Percentiles rank a stretch among this genome's conserved stretches.
Evolutionary conservation across 2,888 invertebrate genomes (phyloP).

Genomic region (Drosophila nigricruria): DNA sequence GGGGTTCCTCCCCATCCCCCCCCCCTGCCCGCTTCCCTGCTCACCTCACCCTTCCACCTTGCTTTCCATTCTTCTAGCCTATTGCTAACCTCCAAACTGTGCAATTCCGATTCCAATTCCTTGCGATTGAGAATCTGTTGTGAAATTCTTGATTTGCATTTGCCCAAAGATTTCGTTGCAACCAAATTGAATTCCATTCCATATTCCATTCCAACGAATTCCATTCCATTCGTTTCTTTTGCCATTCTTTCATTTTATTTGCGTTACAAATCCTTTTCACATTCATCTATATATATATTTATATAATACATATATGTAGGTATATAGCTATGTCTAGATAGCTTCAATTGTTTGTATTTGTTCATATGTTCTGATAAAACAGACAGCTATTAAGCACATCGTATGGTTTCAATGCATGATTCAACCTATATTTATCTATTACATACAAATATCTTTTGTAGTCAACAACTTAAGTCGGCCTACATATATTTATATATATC

Average conservation of each 20-base stretch:
- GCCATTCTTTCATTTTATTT: neutral
- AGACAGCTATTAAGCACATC: conserved; percentile 6
- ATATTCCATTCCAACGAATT: conserved; percentile 7
- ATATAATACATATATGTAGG: neutral
- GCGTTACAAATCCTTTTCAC: neutral
- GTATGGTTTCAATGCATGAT: neutral
- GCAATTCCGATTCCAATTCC: conserved; percentile 3
- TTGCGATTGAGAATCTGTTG: conserved; percentile 18
- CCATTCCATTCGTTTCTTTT: neutral
- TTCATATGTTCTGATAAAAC: conserved; percentile 3
- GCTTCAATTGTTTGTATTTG: neutral
- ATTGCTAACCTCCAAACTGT: conserved; percentile 6
- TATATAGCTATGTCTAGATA: neutral
- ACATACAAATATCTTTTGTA: neutral
- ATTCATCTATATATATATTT: neutral
- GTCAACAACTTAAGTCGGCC: neutral
- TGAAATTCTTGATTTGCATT: conserved; percentile 44
- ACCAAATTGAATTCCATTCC: conserved; percentile 15
- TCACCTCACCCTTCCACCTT: neutral
- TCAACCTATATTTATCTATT: conserved; percentile 1
- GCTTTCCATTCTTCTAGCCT: neutral
- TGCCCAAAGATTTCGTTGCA: conserved; percentile 32
- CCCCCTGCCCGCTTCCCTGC: neutral
- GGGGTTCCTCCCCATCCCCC: neutral
- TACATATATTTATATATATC: neutral